phyloP scores from a whole-genome alignment of 2,888 invertebrate genomes.

The Noctua pronuba region DNA sequence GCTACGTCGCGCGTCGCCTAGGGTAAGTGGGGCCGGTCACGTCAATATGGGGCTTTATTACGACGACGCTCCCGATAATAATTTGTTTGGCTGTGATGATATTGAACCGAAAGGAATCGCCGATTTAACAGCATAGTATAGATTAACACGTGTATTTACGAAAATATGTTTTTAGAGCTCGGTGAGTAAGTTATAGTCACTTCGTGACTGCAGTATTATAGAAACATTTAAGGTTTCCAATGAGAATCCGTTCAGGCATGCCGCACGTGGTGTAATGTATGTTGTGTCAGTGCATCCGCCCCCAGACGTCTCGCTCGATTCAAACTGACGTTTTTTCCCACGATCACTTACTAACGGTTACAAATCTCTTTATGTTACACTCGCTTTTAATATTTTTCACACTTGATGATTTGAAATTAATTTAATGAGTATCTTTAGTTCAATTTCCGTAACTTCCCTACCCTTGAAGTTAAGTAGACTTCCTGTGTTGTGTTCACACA shows the following conservation, averaged over 20 bases:
- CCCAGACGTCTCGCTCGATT: conserved; percentile 79
- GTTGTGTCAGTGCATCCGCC: conserved; percentile 82
- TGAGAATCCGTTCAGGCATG: conserved; percentile 74
- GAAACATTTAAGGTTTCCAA: conserved; percentile 58
- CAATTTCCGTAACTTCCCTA: conserved; percentile 70
- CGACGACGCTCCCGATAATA: conserved; percentile 84
- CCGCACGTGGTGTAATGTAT: conserved; percentile 82
- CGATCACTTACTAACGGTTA: conserved; percentile 82
- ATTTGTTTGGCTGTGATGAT: conserved; percentile 83
- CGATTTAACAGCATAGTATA: conserved; percentile 38
- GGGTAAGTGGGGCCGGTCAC: conserved; percentile 89
- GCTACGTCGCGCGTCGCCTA: conserved; percentile 81
- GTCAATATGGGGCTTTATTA: conserved; percentile 89
- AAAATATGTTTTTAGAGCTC: conserved; percentile 9
- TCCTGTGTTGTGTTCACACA: conserved; percentile 87
- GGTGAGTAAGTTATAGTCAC: conserved; percentile 7
- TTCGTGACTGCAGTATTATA: conserved; percentile 32
- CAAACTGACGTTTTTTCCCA: conserved; percentile 86
- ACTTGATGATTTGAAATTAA: conserved; percentile 52
- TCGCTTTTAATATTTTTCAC: conserved; percentile 40
- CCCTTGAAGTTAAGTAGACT: conserved; percentile 83
- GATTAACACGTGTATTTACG: conserved; percentile 34
- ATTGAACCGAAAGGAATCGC: conserved; percentile 63
- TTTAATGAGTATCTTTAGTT: conserved; percentile 44
- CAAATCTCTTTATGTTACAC: conserved; percentile 78